phyloP scores from a whole-genome alignment of 2,113 vertebrate species.

The Bujurquina vittata region DNA sequence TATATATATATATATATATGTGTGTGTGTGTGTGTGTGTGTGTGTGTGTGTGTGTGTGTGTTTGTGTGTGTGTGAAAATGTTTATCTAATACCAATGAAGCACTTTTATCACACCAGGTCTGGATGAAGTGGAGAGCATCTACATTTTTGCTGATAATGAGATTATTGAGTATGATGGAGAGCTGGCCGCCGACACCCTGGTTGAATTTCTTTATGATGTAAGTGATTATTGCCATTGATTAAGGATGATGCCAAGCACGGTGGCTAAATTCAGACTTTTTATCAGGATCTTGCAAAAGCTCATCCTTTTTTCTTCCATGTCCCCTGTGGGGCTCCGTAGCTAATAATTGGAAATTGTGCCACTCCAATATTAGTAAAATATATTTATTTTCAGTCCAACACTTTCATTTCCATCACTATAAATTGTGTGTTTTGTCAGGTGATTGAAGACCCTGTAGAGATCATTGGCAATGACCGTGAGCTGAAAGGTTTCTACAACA shows the following conservation, averaged over 20 bases:
- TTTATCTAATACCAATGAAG: background rate
- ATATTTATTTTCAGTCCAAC: too few relatives aligned
- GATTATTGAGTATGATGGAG: conserved; percentile 92
- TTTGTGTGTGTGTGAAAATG: background rate
- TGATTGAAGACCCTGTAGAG: conserved; percentile 88
- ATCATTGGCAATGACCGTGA: conserved; percentile 88
- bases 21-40: too few relatives aligned
- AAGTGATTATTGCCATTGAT: conserved; percentile 46
- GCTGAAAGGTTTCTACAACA: conserved; percentile 88
- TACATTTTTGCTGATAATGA: conserved; percentile 91
- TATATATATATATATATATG: too few relatives aligned
- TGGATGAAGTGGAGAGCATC: conserved; percentile 89
- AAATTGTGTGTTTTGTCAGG: conserved; percentile 60
- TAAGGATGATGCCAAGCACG: background rate
- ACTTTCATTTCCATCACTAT: background rate
- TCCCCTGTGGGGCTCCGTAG: too few relatives aligned
- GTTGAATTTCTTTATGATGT: conserved; percentile 94
- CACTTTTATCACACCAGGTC: conserved; percentile 71
- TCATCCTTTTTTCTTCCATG: too few relatives aligned
- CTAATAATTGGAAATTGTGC: background rate
- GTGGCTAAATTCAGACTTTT: background rate
- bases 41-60: too few relatives aligned
- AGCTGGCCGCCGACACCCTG: conserved; percentile 88
- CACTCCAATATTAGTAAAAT: too few relatives aligned
- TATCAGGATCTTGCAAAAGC: background rate